A percentile compares a stretch with the other conserved stretches of the same genome.
Evolutionary conservation across 2,888 invertebrate genomes (phyloP).

Genomic region (Leucophenga maculata): DNA sequence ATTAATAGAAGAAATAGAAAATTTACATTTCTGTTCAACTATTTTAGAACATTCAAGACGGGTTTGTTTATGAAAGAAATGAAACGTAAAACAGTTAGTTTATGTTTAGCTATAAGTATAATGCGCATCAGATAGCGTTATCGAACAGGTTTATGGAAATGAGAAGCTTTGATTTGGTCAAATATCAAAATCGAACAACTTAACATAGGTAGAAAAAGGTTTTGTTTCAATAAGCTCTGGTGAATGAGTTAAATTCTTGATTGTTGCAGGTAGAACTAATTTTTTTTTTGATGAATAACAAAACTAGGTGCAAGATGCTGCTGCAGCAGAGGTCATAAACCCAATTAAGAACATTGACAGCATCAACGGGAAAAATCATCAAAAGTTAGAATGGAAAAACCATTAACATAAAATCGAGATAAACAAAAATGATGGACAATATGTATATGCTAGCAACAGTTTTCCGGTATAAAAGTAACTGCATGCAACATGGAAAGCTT

Average conservation of each 20-base stretch:
- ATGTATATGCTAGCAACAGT: not conserved
- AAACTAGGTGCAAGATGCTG: not conserved
- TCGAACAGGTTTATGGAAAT: not conserved
- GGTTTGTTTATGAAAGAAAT: too few species aligned
- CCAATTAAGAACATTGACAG: not conserved
- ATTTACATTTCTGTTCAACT: too few species aligned
- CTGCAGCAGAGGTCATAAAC: not conserved
- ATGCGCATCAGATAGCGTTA: too few species aligned
- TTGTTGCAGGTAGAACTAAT: not conserved
- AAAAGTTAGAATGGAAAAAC: conserved; percentile 56
- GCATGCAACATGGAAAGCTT: conserved; percentile 38
- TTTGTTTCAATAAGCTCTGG: not conserved
- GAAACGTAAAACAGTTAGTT: too few species aligned
- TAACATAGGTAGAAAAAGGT: not conserved
- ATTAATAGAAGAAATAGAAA: too few species aligned
- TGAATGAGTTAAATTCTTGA: not conserved
- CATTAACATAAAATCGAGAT: conserved; percentile 37
- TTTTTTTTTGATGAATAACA: not conserved
- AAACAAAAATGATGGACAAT: conserved; percentile 28
- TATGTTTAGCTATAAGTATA: too few species aligned
- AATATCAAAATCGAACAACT: not conserved
- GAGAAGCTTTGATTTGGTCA: not conserved
- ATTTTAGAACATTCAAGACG: too few species aligned
- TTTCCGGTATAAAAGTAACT: conserved; percentile 16
- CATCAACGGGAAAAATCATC: conserved; percentile 33